Evolutionary conservation across 2,113 vertebrate species (phyloP).

Genomic region (Brachyistius frenatus): DNA sequence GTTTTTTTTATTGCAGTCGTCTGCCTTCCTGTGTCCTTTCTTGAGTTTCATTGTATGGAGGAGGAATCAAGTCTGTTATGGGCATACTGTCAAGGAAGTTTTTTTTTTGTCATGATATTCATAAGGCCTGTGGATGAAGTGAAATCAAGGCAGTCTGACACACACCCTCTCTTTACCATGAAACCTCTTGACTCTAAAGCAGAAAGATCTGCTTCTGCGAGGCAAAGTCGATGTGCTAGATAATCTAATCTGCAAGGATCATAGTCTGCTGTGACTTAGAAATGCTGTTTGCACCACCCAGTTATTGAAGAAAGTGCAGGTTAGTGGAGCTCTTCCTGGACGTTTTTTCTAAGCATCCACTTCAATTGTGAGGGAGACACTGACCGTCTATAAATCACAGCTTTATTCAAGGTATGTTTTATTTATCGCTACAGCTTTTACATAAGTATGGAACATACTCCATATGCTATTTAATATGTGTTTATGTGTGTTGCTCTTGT

Average conservation of each 20-base stretch:
- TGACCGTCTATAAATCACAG: not conserved
- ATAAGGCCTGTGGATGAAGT: constrained; percentile 15
- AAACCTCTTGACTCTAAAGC: constrained; percentile 42
- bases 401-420: not conserved
- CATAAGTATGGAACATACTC: not conserved
- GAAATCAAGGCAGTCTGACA: constrained; percentile 32
- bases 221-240: constrained; percentile 40
- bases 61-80: constrained; percentile 22
- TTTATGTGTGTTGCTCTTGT: constrained; percentile 28
- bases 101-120: constrained; percentile 23
- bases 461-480: constrained; percentile 22
- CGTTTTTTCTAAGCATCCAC: not conserved
- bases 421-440: not conserved
- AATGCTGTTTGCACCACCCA: constrained; percentile 8
- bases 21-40: constrained; percentile 33
- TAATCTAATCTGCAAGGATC: constrained; percentile 50
- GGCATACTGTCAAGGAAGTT: constrained; percentile 15
- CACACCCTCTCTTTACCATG: constrained; percentile 24
- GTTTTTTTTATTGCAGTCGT: constrained; percentile 37
- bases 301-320: constrained; percentile 10
- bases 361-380: not conserved
- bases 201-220: constrained; percentile 30
- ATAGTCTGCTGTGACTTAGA: constrained; percentile 26
- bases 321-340: not conserved
- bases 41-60: constrained; percentile 35